Evolutionary conservation across 2,888 invertebrate genomes (phyloP), one percentile per base, ranked within the genome.

Genomic region (Tricholauxania praeusta): DNA sequence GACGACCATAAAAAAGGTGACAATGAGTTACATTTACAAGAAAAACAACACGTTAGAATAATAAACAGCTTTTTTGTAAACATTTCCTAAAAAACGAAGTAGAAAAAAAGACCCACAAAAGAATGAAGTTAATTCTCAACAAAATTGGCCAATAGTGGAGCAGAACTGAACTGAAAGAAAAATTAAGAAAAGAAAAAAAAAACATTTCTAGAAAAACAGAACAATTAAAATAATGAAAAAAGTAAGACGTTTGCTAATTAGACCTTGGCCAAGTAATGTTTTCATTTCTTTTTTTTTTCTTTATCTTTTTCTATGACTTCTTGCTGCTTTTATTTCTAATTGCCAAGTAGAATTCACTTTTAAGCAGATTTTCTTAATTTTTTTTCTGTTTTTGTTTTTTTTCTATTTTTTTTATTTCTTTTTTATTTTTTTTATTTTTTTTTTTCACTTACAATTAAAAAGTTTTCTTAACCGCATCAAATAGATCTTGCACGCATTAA

Each of bases 221-320:
- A 66, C 39, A 66, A 55, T n/a, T 65, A 49, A 68, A 68, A 68
- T 15, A n/a, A 57, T 17, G 47, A 67, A 12, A 64, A 52, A 65
- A 52, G 15, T 28, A 69, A 69, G 55, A 59, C 64, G 60, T 64
- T 59, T 77, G 75, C 76, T 79, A 77, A 78, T 75, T 74, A 76
- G 75, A 76, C 73, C 74, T 75, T 77, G 65, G 71, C 67, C 67
- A 49, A 62, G 48, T 51, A 55, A 57, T 60, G 52, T 52, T 66
- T 59, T 72, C 60, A 51, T 60, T 48, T 66, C 52, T n/a, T 52
- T 28, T 66, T 51, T 60, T 60, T 52, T 65, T 66, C 1, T 17
- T 59, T 14, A 4, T 6, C 62, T 48, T 32, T 19, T 53, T 12
- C n/a, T 63, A 28, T 39, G 15, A 32, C 12, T 63, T 60, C 65